phyloP scores from a whole-genome alignment of 2,888 invertebrate species.

The Zaprionus obscuricornis region DNA sequence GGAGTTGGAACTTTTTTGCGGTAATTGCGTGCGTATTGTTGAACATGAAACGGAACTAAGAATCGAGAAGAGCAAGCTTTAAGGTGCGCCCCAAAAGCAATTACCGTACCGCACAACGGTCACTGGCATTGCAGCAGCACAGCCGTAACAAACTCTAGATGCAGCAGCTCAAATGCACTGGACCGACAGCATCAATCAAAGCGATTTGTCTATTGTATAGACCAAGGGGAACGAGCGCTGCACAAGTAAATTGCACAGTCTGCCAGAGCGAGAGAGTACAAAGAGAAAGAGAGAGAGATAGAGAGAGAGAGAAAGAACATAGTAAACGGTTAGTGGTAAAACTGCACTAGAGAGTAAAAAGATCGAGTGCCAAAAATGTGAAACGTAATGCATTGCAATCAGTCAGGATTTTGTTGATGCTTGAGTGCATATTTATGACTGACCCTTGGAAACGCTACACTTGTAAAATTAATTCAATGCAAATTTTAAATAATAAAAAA shows the following conservation, averaged over 20 bases:
- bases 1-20: constrained; percentile 63
- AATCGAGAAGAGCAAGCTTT: constrained; percentile 27
- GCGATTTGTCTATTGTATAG: constrained; percentile 46
- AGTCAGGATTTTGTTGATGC: constrained; percentile 50
- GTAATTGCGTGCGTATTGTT: constrained; percentile 74
- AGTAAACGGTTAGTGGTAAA: too few species aligned
- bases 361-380: constrained; percentile 54
- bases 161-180: constrained; percentile 50
- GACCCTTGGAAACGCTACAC: constrained; percentile 30
- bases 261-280: too few species aligned
- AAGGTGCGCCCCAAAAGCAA: constrained; percentile 54
- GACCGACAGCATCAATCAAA: constrained; percentile 51
- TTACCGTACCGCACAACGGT: constrained; percentile 29
- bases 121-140: constrained; percentile 4
- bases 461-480: too few species aligned
- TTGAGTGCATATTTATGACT: constrained; percentile 57
- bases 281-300: not conserved
- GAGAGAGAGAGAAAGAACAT: not conserved
- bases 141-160: constrained; percentile 40
- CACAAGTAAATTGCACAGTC: too few species aligned
- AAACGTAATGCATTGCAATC: constrained; percentile 55
- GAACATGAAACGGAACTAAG: constrained; percentile 19
- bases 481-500: not conserved
- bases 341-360: not conserved
- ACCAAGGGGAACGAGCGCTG: not conserved